These are phyloP conservation scores for Lycia hirtaria DNA, from an alignment of 2,888 invertebrate genomes.

Conservation along the genomic window DNA sequence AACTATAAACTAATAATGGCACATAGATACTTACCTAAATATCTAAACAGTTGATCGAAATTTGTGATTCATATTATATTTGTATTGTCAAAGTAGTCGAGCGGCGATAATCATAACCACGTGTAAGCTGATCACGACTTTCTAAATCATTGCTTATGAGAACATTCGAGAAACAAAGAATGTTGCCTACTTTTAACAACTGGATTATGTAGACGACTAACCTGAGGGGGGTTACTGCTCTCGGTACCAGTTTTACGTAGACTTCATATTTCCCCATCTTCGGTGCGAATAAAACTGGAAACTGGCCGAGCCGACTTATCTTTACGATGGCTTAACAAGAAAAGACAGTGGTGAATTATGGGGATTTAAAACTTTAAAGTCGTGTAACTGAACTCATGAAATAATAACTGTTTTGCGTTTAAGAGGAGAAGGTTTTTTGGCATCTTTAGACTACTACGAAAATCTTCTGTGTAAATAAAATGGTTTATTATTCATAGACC, in stretches of 20 bases:
- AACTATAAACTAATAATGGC: no score
- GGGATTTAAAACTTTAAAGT: conserved; percentile 8
- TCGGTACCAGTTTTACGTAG: conserved; percentile 29
- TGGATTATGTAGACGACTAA: conserved; percentile 27
- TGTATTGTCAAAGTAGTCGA: background rate
- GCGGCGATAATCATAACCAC: background rate
- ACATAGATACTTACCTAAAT: no score
- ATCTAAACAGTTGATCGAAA: background rate
- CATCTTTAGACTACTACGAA: no score
- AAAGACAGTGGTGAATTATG: conserved; percentile 11
- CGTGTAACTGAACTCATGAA: background rate
- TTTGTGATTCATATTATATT: background rate
- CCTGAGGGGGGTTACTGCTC: conserved; percentile 19
- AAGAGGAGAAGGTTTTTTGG: background rate
- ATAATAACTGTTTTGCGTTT: background rate
- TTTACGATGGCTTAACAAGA: conserved; percentile 26
- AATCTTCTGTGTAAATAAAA: no score
- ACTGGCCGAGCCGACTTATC: conserved; percentile 33
- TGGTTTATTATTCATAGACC: no score
- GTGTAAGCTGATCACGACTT: conserved; percentile 19
- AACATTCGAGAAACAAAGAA: conserved; percentile 31
- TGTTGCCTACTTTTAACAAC: conserved; percentile 22
- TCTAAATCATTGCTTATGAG: conserved; percentile 25
- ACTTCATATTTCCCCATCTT: conserved; percentile 34
- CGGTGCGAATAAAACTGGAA: conserved; percentile 33